These are phyloP conservation scores for Lytechinus variegatus DNA, from an alignment of 35 echinoderm and acorn worm species.

Conservation along the genomic window DNA sequence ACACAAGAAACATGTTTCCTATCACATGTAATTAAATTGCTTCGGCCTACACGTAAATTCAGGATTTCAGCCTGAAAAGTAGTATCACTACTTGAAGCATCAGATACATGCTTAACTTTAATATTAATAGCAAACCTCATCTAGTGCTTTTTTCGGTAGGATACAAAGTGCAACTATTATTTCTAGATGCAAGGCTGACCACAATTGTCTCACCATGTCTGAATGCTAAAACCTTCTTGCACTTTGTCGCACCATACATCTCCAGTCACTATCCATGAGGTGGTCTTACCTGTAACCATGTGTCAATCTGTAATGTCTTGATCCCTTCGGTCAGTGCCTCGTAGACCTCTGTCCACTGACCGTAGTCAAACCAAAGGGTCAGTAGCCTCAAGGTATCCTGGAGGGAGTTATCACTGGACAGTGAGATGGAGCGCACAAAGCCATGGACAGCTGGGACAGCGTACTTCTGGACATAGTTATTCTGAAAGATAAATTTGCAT, in stretches of 20 bases:
- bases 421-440: conserved; percentile 90
- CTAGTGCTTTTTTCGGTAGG: too few species aligned
- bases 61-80: too few species aligned
- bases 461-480: conserved; percentile 70
- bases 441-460: conserved; percentile 89
- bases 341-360: conserved; percentile 89
- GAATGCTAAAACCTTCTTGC: too few species aligned
- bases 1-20: too few species aligned
- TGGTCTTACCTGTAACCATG: conserved; percentile 97
- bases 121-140: too few species aligned
- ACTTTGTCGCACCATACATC: neutral
- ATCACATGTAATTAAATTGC: too few species aligned
- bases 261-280: neutral
- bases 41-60: too few species aligned
- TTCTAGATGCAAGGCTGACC: too few species aligned
- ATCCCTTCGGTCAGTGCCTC: conserved; percentile 90
- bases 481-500: conserved; percentile 14
- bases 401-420: conserved; percentile 84
- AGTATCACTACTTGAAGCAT: too few species aligned
- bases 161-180: too few species aligned
- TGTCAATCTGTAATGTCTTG: conserved; percentile 97
- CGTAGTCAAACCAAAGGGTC: conserved; percentile 99
- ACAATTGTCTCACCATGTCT: too few species aligned
- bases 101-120: too few species aligned
- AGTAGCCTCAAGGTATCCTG: conserved; percentile 89